Percentiles rank a stretch among this genome's conserved stretches.
Evolutionary conservation across 1,140 invertebrate genomes (phyloP).

Genomic region (Charaxes varanes): DNA sequence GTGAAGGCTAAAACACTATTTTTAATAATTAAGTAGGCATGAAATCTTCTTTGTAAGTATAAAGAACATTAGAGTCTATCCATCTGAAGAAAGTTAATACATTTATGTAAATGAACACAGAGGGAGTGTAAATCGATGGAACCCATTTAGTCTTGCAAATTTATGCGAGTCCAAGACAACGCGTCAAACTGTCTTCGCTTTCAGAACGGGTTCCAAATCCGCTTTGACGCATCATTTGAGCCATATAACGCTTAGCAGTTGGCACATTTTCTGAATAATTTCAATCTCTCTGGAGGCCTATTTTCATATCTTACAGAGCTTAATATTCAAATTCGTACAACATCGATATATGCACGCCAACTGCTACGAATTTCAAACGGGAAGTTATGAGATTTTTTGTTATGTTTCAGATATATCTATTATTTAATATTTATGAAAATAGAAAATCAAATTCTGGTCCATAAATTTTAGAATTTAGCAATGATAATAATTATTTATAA

Average conservation of each 20-base stretch:
- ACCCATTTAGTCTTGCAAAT: conserved; percentile 63
- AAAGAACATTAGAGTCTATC: no score
- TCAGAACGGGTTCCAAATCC: conserved; percentile 64
- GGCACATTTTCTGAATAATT: conserved; percentile 61
- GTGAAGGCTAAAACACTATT: no score
- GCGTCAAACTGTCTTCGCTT: conserved; percentile 61
- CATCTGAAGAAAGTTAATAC: no score
- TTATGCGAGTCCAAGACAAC: conserved; percentile 62
- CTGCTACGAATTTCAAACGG: no score
- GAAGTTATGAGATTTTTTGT: no score
- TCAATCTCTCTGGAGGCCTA: conserved; percentile 37
- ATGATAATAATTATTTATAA: no score
- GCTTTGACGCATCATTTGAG: conserved; percentile 55
- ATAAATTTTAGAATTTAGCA: no score
- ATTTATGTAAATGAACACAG: not conserved
- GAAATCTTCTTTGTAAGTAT: no score
- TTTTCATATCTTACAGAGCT: conserved; percentile 28
- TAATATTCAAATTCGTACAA: conserved; percentile 44
- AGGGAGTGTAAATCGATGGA: not conserved
- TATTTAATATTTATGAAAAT: no score
- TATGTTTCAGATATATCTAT: no score
- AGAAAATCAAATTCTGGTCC: no score
- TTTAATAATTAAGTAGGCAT: no score
- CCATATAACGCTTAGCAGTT: conserved; percentile 62
- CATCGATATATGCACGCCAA: conserved; percentile 13